These are phyloP conservation scores for Donacobius atricapilla DNA, from an alignment of 2,113 vertebrate species.

Conservation along the genomic window DNA sequence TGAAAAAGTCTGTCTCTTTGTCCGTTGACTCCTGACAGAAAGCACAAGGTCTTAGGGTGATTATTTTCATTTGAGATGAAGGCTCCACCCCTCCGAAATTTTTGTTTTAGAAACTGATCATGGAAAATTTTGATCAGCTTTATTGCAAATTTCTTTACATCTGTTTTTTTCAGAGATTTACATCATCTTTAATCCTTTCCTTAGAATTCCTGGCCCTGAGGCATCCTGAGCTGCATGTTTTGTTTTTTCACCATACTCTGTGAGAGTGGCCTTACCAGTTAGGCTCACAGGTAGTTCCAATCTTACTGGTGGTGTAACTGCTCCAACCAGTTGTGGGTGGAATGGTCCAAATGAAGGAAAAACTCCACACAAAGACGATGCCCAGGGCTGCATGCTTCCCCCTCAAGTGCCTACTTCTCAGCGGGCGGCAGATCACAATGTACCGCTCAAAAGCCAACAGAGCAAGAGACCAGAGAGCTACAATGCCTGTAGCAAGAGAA, in stretches of 20 bases:
- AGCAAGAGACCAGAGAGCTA: conserved; percentile 87
- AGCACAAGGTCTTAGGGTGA: background rate
- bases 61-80: background rate
- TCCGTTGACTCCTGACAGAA: background rate
- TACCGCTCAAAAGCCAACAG: conserved; percentile 86
- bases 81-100: background rate
- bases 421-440: conserved; percentile 81
- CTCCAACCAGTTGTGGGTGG: conserved; percentile 87
- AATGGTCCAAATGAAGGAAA: conserved; percentile 88
- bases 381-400: conserved; percentile 79
- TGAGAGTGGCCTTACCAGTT: conserved; percentile 81
- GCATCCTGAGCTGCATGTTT: background rate
- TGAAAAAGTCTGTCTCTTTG: background rate
- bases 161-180: background rate
- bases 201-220: background rate
- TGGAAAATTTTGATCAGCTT: background rate
- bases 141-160: background rate
- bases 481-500: conserved; percentile 74
- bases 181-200: background rate
- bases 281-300: conserved; percentile 90
- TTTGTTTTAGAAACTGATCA: background rate
- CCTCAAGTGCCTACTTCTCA: conserved; percentile 72
- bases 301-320: conserved; percentile 89
- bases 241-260: background rate
- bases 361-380: conserved; percentile 84